Base-by-base conservation (phyloP, 2,113 vertebrate genomes). In the Caretta caretta region DNA sequence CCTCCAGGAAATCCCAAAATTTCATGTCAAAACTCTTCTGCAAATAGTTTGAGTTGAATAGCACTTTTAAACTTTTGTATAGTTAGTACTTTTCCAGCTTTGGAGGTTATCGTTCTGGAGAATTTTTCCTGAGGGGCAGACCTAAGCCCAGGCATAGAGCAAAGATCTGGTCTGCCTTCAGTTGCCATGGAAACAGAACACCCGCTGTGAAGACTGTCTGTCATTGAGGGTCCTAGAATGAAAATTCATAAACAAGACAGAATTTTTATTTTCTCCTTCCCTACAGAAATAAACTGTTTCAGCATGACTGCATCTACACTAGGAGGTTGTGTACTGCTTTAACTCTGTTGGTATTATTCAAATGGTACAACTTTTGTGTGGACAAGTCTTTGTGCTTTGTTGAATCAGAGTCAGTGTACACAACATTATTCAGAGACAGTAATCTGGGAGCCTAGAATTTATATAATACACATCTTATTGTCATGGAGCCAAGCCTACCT, bases 291-390 rank as follows among this genome's bases (percentile, higher is more conserved):
- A 93, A 89, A 89, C 76, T 93, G 10, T 96, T 72, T 84, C 62
- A 80, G 11, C 92, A 80, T 19, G 35, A n/a, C 79, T 94, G 79
- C 57, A 53, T 94, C 57, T 96, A 90, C 76, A 80, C 42, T 17
- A 82, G 87, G 90, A 89, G 87, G 85, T 59, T 86, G 91, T 80
- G 93, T 80, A 59, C 85, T 53, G 86, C 89, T 93, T 94, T 96
- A 97, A 96, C 97, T 97, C 93, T 79, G 89, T 38, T 0, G 0
- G 42, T 93, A 80, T 95, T 89, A 97, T 96, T 96, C 95, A 96
- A 83, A 93, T 93, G 56, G 49, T 89, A 46, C 84, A 72, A 25
- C 48, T 94, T 83, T 85, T 54, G 86, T 69, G 49, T 57, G 65
- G 48, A 80, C 75, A 95, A 4, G 25, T 49, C n/a, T 75, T 24